phyloP scores from a whole-genome alignment of 2,888 invertebrate species.

The Lasioglossum morio region DNA sequence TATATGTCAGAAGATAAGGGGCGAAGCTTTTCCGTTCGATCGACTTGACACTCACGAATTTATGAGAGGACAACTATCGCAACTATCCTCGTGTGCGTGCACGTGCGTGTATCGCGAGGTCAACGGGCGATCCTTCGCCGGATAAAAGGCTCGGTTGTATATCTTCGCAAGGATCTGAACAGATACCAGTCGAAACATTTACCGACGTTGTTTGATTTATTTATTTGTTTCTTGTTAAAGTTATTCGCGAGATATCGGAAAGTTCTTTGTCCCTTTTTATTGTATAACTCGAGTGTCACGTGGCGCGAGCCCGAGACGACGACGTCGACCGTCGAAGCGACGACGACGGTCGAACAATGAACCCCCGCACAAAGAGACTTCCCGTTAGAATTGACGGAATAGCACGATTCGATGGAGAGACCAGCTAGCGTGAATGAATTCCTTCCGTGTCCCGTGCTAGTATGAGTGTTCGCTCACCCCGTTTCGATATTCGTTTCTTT shows the following conservation, averaged over 20 bases:
- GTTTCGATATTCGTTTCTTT: conserved; percentile 54
- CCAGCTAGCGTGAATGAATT: conserved; percentile 57
- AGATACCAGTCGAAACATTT: conserved; percentile 47
- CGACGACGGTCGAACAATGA: conserved; percentile 53
- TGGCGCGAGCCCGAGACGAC: conserved; percentile 30
- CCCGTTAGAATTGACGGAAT: conserved; percentile 51
- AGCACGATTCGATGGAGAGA: conserved; percentile 60
- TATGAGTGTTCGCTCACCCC: conserved; percentile 25
- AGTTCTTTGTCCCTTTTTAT: conserved; percentile 48
- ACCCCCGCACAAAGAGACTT: conserved; percentile 61
- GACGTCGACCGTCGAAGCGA: conserved; percentile 14
- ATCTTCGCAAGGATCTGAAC: conserved; percentile 46
- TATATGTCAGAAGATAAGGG: conserved; percentile 51
- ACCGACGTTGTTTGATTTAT: conserved; percentile 56
- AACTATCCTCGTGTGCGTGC: background rate
- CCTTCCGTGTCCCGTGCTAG: conserved; percentile 51
- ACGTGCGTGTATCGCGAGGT: background rate
- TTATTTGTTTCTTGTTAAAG: conserved; percentile 67
- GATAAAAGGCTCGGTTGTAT: conserved; percentile 48
- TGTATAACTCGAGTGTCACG: conserved; percentile 26
- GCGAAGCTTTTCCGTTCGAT: conserved; percentile 49
- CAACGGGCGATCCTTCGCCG: background rate
- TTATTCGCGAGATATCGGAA: conserved; percentile 43
- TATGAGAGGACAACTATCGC: conserved; percentile 47
- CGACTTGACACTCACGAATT: conserved; percentile 61